Base-by-base conservation (phyloP, 2,113 vertebrate genomes). In the Xyrauchen texanus region DNA sequence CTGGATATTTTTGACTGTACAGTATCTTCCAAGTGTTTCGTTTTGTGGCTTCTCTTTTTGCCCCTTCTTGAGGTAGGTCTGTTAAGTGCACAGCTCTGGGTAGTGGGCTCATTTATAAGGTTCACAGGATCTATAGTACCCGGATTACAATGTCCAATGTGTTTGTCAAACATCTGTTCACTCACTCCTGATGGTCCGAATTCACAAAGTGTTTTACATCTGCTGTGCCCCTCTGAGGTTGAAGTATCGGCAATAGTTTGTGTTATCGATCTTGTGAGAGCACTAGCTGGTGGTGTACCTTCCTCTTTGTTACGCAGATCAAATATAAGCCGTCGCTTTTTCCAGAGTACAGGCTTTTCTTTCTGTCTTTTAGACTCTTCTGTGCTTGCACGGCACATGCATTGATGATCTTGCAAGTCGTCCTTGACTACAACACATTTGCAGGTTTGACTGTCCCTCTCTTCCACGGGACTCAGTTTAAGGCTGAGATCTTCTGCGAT, bases 21-120 rank as follows among this genome's bases (percentile, higher is more conserved):
- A 0, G 86, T 88, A 15, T 93, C 93, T 49, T 97, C 95, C 87
- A 96, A 47, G 87, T 97, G 96, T 90, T 97, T 98, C 1, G 93
- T 97, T 88, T 98, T 99, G 84, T 95, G 96, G 76, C 88, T 94
- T 62, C 95, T 91, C 86, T 98, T 99, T 11, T 88, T 91, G 57
- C 96, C 95, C 57, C 92, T 88, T 0, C 93, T 82, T 77, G 94
- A 90, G 67, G 93, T 84, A 15, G 93, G 88, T 49, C 84, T 89
- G 84, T 86, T 89, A 67, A 80, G 85, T 51, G 82, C 61, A 67
- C 64, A 73, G 42, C 21, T 76, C 73, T 78, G 76, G 21, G 82
- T 64, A 51, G 85, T 77, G 0, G 81, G 67, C 76, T 90, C 90
- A 61, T 86, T 88, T 62, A 58, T 76, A 3, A 81, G 85, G 81